Base-by-base conservation (phyloP, 2,888 invertebrate genomes). In the Pterobdella sp. region DNA sequence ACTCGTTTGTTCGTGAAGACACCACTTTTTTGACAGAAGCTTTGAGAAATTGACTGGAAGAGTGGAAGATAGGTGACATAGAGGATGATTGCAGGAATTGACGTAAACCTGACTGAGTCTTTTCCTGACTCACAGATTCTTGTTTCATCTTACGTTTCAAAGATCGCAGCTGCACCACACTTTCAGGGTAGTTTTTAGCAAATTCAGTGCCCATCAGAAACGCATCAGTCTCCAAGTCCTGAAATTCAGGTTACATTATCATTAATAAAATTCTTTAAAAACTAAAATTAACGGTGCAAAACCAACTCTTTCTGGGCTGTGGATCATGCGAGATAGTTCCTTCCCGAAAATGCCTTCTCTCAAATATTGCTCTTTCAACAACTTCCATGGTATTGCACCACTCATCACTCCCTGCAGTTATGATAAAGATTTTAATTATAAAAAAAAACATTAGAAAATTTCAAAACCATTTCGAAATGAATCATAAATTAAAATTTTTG, bases 301-400 rank as follows among this genome's bases (percentile, higher is more conserved):
- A 78, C 83, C 81, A 79, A 86, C 86, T 78, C 84, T 88, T 75
- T 80, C 89, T 52, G 91, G 75, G 3, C 82, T 82, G 75, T 90
- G 63, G 22, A 78, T 76, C 36, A 75, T 22, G 65, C 74, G 69
- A 7, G 72, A 49, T 1, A 95, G 87, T 80, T 91, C 90, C 79
- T 92, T 89, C 79, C 90, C 87, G 83, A 91, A 94, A 42, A 88
- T 86, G 75, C 89, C 88, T 83, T 94, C 90, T 7, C 90, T 88
- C 78, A 89, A 88, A 84, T 91, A 95, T 82, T 96, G 94, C 67
- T 89, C 87, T 85, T 94, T 91, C 72, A 96, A 85, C 78, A 92
- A 86, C 78, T 91, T 89, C 96, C 96, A 96, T 82, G 94, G 91
- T 80, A 96, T 94, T 0, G 94, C 92, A 78, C 90, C 90, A 78